Percentiles rank a stretch among this genome's conserved stretches.
Evolutionary conservation across 2,888 invertebrate species (phyloP).

Genomic region (Poecilobothrus nobilitatus): DNA sequence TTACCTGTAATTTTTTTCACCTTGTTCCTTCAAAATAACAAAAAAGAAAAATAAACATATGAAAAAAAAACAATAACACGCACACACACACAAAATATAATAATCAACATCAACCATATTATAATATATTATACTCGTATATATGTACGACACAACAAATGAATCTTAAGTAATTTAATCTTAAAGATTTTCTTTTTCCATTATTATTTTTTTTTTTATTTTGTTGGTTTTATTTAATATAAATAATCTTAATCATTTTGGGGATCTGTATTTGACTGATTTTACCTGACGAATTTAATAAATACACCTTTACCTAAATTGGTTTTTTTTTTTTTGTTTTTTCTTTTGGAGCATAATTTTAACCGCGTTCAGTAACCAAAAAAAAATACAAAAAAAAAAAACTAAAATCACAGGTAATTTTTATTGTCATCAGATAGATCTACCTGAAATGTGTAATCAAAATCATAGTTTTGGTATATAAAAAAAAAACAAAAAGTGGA

Average conservation of each 20-base stretch:
- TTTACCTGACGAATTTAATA: slow-evolving; percentile 1
- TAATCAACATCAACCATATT: too few relatives aligned
- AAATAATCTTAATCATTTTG: too few relatives aligned
- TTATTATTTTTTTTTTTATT: neutral
- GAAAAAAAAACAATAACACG: too few relatives aligned
- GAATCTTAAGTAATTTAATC: neutral
- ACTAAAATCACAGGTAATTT: neutral
- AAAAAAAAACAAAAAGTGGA: neutral
- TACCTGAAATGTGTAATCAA: neutral
- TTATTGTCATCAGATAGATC: neutral
- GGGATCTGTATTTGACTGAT: neutral
- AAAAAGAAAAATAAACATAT: too few relatives aligned
- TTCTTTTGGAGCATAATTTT: neutral
- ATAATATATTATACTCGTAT: too few relatives aligned
- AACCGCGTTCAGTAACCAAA: neutral
- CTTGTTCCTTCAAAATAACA: too few relatives aligned
- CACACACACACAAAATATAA: too few relatives aligned
- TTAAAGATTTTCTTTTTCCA: neutral
- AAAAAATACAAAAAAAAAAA: neutral
- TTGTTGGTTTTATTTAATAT: too few relatives aligned
- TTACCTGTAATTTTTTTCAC: too few relatives aligned
- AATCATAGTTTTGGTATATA: neutral
- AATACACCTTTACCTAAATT: neutral
- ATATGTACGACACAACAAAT: too few relatives aligned
- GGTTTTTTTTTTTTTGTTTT: too few relatives aligned